Evolutionary conservation across 2,888 invertebrate genomes (phyloP), one percentile per base, ranked within the genome.

Genomic region (Argyresthia albistria): DNA sequence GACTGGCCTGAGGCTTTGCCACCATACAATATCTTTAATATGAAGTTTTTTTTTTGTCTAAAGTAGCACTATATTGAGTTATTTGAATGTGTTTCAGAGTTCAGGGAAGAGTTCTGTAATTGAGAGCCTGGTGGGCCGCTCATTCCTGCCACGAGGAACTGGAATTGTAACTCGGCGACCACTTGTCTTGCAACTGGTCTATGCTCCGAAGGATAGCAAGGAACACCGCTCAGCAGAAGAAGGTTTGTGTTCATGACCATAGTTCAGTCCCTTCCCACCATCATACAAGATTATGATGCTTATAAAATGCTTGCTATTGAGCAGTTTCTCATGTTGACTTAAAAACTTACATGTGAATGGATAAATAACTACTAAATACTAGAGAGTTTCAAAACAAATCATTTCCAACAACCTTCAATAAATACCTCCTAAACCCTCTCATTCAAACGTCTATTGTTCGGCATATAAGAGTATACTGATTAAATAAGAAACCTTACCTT

Each of bases 71-170:
- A 39, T 6, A 39, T 36, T 36, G 9, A 36, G 4, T 39, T 11
- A 39, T 39, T 39, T 39, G 4, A 25, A 25, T 39, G 9, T 11
- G 54, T 83, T 86, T 39, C 84, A 99, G 97, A 99, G 99, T 86
- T 97, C 99, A 47, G 99, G 99, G 50, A 99, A 99, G 88, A 99
- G 98, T 88, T 99, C 99, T 35, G 99, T 99, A 12, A 93, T 99
- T 62, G 99, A 99, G 83, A 97, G 97, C 76, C 88, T 99, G 47
- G 99, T 99, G 8, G 99, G 99, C 0, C 92, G 95, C 56, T 98
- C 99, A 49, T 99, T 99, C 86, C 88, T 99, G 57, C 99, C 99
- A 4, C 90, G 99, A 61, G 99, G 99, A 9, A 94, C 95, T 51
- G 99, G 99, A 2, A 98, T 99, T 66, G 99, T 99, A 1, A 99